A percentile compares a stretch with the other conserved stretches of the same genome.
phyloP scores from a whole-genome alignment of 2,797 vertebrate genomes.

The Pipistrellus nathusii region DNA sequence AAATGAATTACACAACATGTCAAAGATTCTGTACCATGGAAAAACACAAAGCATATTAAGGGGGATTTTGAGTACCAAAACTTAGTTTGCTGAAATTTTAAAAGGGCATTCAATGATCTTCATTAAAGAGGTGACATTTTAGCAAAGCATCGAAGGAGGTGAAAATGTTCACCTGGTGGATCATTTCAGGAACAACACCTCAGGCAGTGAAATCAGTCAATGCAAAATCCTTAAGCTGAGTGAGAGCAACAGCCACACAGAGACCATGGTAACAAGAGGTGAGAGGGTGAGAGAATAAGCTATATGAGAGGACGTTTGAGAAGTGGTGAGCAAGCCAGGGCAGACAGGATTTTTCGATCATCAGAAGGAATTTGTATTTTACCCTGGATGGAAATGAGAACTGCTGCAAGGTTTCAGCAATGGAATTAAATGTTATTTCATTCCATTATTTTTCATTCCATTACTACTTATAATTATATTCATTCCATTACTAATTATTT shows the following conservation, averaged over 20 bases:
- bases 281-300: not conserved
- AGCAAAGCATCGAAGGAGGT: not conserved
- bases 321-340: not conserved
- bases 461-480: too few relatives aligned
- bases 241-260: not conserved
- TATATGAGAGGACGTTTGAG: not conserved
- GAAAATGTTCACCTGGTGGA: not conserved
- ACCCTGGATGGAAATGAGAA: not conserved
- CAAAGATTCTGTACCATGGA: not conserved
- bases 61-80: not conserved
- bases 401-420: not conserved
- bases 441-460: too few relatives aligned
- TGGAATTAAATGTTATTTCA: not conserved
- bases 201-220: not conserved
- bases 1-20: not conserved
- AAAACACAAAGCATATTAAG: not conserved
- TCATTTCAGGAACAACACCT: not conserved
- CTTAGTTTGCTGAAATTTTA: not conserved
- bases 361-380: not conserved
- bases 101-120: rapidly evolving
- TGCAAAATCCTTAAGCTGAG: not conserved
- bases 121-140: not conserved
- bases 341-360: not conserved
- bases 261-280: rapidly evolving
- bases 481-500: not conserved